Conservation (phyloP, 2,888 invertebrate genomes). For the Hemicrepidius hirtus region DNA sequence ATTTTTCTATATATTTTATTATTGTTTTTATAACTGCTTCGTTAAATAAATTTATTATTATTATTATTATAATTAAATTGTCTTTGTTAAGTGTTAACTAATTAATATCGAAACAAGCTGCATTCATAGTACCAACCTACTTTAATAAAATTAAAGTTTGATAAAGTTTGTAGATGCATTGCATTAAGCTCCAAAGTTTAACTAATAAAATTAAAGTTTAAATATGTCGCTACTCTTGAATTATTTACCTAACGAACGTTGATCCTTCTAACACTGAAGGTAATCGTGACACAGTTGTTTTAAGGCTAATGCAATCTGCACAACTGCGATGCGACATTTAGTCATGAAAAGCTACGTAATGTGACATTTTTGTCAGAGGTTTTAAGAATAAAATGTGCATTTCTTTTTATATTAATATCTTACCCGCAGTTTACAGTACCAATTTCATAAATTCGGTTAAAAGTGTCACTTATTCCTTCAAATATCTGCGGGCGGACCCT, state of each 20-base stretch:
- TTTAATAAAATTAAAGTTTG: too few species aligned
- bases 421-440: slow-evolving; percentile 25
- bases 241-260: background rate
- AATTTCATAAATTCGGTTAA: slow-evolving; percentile 38
- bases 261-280: background rate
- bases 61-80: too few species aligned
- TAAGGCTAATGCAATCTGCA: background rate
- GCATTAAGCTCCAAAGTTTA: too few species aligned
- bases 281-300: background rate
- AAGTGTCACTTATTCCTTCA: slow-evolving; percentile 48
- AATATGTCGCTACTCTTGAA: background rate
- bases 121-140: too few species aligned
- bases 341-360: background rate
- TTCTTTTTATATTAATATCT: slow-evolving; percentile 19
- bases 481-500: slow-evolving; percentile 48
- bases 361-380: slow-evolving; percentile 19
- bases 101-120: too few species aligned
- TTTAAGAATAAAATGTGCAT: slow-evolving; percentile 9
- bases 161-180: too few species aligned
- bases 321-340: slow-evolving; percentile 4
- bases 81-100: too few species aligned
- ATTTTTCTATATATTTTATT: too few species aligned
- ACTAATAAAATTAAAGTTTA: background rate
- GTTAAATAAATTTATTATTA: too few species aligned
- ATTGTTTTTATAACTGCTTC: too few species aligned